Evolutionary conservation across 1,140 invertebrate species (phyloP).

Genomic region (Orchesella cincta): DNA sequence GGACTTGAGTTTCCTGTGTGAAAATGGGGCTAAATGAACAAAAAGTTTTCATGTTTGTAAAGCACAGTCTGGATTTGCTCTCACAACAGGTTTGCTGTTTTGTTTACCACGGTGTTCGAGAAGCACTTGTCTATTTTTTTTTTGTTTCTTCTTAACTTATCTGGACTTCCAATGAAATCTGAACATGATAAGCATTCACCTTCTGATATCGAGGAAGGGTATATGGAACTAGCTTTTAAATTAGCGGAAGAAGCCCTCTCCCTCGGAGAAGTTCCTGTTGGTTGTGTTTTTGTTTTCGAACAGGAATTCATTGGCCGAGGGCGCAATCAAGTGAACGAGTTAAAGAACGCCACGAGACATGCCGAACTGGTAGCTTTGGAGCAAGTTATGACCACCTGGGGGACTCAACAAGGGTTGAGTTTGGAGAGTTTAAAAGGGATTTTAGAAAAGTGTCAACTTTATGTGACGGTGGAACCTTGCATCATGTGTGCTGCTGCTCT

Average conservation of each 20-base stretch:
- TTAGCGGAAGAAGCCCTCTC: slow-evolving; percentile 78
- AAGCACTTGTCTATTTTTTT: too few species aligned
- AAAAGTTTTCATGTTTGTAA: too few species aligned
- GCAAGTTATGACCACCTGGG: slow-evolving; percentile 66
- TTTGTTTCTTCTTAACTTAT: too few species aligned
- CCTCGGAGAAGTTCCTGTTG: slow-evolving; percentile 92
- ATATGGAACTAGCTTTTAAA: slow-evolving; percentile 71
- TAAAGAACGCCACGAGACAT: slow-evolving; percentile 90
- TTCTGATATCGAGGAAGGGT: too few species aligned
- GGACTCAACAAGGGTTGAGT: slow-evolving; percentile 55
- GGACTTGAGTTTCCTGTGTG: too few species aligned
- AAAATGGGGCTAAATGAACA: too few species aligned
- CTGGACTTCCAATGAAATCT: too few species aligned
- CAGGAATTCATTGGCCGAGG: slow-evolving; percentile 73
- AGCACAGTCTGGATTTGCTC: too few species aligned
- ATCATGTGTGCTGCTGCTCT: slow-evolving; percentile 97
- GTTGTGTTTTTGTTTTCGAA: slow-evolving; percentile 85
- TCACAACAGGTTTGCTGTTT: too few species aligned
- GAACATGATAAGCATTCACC: too few species aligned
- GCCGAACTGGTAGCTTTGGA: slow-evolving; percentile 96
- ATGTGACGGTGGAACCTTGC: slow-evolving; percentile 96
- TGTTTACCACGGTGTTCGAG: too few species aligned
- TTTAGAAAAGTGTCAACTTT: slow-evolving; percentile 72
- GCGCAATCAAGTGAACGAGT: slow-evolving; percentile 83
- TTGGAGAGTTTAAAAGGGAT: slow-evolving; percentile 66